Evolutionary conservation across 2,113 vertebrate genomes (phyloP), one percentile per base, ranked within the genome.

Genomic region (Cyanocitta stelleri): DNA sequence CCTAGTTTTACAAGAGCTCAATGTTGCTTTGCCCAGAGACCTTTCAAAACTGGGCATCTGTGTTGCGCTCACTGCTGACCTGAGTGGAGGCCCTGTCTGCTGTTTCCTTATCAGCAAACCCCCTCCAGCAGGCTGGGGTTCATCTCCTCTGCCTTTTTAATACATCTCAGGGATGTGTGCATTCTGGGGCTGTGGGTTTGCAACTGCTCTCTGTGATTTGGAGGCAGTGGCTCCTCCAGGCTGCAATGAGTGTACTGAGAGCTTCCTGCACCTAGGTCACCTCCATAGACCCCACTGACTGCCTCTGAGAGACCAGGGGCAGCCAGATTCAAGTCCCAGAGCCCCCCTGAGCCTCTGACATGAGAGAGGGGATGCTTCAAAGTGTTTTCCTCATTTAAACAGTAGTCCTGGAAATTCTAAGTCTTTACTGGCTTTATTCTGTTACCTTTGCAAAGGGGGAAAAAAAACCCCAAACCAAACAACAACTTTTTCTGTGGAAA

Each of bases 141-240:
- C 0, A 4, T 7, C 13, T 21, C 15, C 2, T 33, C 41, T 49
- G 4, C 11, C 3, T 49, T 82, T 85, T 35, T 13, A 16, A 37
- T 21, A 9, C 0, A 0, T 26, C 17, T 49, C 0, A 0, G 26
- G 1, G 1, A 58, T 23, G 18, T 3, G 1, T 19, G 15, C 0
- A 1, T 1, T 7, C 44, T n/a, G 51, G 15, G 29, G 15, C 9
- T 23, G 26, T 44, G 56, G 29, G 27, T 61, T 20, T 1, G 3
- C 44, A 43, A 29, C 26, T 49, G 17, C 7, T 64, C 3, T 16
- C 56, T 48, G 37, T 73, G n/a, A 41, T 79, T 59, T 1, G 0
- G 24, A 54, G 46, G 10, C 39, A 76, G 30, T 16, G 41, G 46
- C 7, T 56, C n/a, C 10, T 3, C 3, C 23, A 71, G 61, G 35